A percentile compares a stretch with the other conserved stretches of the same genome.
phyloP scores from a whole-genome alignment of 2,797 vertebrate genomes.

The Eulemur rubriventer region DNA sequence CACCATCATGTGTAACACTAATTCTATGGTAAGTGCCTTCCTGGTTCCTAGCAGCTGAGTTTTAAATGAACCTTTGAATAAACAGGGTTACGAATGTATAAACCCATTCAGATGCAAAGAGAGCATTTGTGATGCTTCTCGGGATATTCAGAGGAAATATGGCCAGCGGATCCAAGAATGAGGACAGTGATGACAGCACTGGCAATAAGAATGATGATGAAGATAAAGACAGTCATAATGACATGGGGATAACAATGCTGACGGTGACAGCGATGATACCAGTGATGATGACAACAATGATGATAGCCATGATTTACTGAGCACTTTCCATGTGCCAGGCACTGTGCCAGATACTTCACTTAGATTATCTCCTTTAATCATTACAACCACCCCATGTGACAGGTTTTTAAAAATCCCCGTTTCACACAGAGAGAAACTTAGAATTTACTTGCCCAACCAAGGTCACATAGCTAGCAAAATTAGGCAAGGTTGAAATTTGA shows the following conservation, averaged over 20 bases:
- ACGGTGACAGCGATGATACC: background rate
- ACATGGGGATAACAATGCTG: background rate
- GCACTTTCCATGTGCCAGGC: background rate
- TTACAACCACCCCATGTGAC: background rate
- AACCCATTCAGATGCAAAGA: background rate
- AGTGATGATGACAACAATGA: background rate
- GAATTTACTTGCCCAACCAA: background rate
- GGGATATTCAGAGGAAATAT: background rate
- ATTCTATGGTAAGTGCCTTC: background rate
- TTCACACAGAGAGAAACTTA: slow-evolving; percentile 27
- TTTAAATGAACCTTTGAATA: slow-evolving; percentile 45
- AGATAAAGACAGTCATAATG: background rate
- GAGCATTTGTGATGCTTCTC: background rate
- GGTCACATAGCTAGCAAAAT: background rate
- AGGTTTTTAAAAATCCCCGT: background rate
- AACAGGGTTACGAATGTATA: background rate
- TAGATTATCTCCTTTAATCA: background rate
- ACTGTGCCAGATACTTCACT: background rate
- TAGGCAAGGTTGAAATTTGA: background rate
- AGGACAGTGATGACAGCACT: background rate
- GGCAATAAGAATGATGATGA: background rate
- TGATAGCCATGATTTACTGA: background rate
- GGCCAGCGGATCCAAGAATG: background rate
- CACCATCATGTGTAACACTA: background rate
- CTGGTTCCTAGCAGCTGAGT: slow-evolving; percentile 22